Conservation (phyloP, 2,888 invertebrate species). For the Hymenopus coronatus region DNA sequence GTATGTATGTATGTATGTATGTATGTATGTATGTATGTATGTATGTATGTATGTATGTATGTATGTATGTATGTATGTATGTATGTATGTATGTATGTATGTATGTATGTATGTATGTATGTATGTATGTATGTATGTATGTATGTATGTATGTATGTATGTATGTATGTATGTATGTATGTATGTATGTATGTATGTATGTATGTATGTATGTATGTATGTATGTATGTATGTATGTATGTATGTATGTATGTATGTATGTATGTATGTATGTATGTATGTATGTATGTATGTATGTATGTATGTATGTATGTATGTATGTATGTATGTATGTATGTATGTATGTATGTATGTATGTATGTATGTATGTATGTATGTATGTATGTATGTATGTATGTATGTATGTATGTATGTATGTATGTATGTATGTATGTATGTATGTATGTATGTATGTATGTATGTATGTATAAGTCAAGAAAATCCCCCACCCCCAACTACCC, state of each 20-base stretch:
- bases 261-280: not conserved
- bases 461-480: too few relatives aligned
- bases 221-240: constrained; percentile 4
- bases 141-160: constrained; percentile 1
- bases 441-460: constrained; percentile 9
- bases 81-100: not conserved
- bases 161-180: constrained; percentile 2
- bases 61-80: not conserved
- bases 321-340: not conserved
- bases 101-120: constrained; percentile 6
- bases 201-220: not conserved
- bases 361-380: not conserved
- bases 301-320: constrained; percentile 6
- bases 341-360: constrained; percentile 3
- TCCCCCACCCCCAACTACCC: too few relatives aligned
- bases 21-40: constrained; percentile 5
- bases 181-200: not conserved
- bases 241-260: constrained; percentile 2
- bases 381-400: constrained; percentile 1
- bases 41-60: constrained; percentile 8
- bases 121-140: constrained; percentile 1
- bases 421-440: not conserved
- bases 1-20: constrained; percentile 7
- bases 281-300: not conserved
- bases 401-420: constrained; percentile 7